Percentiles rank a stretch among this genome's conserved stretches.
phyloP scores from a whole-genome alignment of 1,140 invertebrate species.

The Matsumurasca onukii region DNA sequence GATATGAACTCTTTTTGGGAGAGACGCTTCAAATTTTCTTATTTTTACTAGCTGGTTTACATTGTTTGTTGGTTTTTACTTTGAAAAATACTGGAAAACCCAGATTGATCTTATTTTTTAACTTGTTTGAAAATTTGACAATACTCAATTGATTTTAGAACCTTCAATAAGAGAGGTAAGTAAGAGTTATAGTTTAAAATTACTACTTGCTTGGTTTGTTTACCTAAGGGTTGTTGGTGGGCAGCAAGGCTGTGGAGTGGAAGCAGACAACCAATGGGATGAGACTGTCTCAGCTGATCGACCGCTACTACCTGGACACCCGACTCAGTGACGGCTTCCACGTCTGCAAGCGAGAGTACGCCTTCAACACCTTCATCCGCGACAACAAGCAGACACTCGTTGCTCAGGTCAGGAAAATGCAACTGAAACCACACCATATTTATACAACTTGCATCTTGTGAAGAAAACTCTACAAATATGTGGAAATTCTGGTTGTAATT shows the following conservation, averaged over 20 bases:
- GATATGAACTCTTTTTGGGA: not conserved
- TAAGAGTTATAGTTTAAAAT: too few relatives aligned
- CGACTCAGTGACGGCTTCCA: not conserved
- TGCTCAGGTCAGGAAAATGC: not conserved
- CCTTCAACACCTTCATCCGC: not conserved
- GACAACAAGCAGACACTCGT: not conserved
- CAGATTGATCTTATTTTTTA: too few relatives aligned
- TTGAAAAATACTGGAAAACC: too few relatives aligned
- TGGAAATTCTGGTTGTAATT: not conserved
- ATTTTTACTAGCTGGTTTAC: not conserved
- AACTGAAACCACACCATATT: not conserved
- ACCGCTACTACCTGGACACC: conserved; percentile 3
- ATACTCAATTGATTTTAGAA: too few relatives aligned
- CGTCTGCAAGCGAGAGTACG: conserved; percentile 1
- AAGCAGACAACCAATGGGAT: not conserved
- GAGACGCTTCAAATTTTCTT: not conserved
- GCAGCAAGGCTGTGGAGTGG: not conserved
- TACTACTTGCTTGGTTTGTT: too few relatives aligned
- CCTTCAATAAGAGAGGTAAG: too few relatives aligned
- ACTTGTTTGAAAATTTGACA: too few relatives aligned
- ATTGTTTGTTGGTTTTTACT: too few relatives aligned
- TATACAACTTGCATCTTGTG: too few relatives aligned
- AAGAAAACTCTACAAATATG: too few relatives aligned
- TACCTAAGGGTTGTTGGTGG: conserved; percentile 9
- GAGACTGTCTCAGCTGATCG: conserved; percentile 9